A percentile compares a stretch with the other conserved stretches of the same genome.
These are phyloP conservation scores for Centropristis striata DNA, from an alignment of 2,113 vertebrate species.

Conservation along the genomic window DNA sequence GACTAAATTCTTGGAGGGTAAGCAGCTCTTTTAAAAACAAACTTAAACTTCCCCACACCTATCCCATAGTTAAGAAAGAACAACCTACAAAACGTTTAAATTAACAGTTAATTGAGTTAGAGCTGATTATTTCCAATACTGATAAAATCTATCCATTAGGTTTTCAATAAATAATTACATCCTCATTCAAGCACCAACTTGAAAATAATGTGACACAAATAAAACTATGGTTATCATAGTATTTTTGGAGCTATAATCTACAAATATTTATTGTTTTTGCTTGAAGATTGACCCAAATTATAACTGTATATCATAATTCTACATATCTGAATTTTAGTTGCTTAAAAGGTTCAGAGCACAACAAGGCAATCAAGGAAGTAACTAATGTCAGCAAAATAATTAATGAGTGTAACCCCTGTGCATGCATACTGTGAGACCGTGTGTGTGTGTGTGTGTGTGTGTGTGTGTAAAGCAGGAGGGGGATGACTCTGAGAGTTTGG, in stretches of 20 bases:
- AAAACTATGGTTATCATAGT: background rate
- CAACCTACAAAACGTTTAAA: background rate
- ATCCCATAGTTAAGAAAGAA: background rate
- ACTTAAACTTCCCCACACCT: background rate
- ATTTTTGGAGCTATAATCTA: background rate
- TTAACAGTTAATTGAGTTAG: background rate
- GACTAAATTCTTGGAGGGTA: constrained; percentile 3
- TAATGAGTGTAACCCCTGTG: background rate
- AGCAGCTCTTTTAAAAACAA: constrained; percentile 14
- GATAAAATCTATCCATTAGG: background rate
- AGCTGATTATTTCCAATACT: background rate
- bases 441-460: constrained; percentile 12
- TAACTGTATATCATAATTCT: background rate
- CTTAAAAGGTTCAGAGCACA: too few relatives aligned
- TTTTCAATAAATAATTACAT: background rate
- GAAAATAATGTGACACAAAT: background rate
- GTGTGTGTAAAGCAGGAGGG: background rate
- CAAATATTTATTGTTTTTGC: background rate
- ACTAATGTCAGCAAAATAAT: constrained; percentile 6
- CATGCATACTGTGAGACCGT: background rate
- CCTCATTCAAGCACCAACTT: background rate
- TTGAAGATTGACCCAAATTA: background rate
- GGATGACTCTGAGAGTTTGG: constrained; percentile 41
- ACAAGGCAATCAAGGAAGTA: too few relatives aligned
- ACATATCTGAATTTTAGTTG: too few relatives aligned